Conservation (phyloP, 2,888 invertebrate genomes). For the Pedicia rivosa region DNA sequence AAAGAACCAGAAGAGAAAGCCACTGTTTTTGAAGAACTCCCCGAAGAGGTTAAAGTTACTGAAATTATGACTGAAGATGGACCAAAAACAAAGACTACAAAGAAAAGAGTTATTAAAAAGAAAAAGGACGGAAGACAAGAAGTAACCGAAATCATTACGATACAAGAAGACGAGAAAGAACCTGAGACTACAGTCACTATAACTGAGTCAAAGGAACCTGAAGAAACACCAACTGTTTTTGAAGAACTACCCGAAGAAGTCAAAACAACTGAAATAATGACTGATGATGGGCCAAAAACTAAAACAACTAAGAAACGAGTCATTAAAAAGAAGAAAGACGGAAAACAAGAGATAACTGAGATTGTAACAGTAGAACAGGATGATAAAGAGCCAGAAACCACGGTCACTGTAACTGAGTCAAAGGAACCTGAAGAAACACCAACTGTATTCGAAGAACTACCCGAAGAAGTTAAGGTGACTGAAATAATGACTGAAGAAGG, state of each 20-base stretch:
- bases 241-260: constrained; percentile 19
- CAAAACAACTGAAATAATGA: constrained; percentile 27
- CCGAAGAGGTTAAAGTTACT: constrained; percentile 11
- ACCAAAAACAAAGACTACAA: constrained; percentile 20
- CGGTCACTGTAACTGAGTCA: constrained; percentile 23
- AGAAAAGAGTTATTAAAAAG: constrained; percentile 23
- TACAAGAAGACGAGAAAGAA: constrained; percentile 26
- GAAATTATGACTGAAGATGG: constrained; percentile 15
- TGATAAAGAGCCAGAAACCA: constrained; percentile 22
- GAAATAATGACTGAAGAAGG: constrained; percentile 10
- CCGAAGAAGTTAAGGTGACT: constrained; percentile 22
- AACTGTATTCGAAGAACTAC: constrained; percentile 18
- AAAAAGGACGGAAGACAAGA: constrained; percentile 19
- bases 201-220: no score
- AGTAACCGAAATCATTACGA: constrained; percentile 19
- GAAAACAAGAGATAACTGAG: constrained; percentile 27
- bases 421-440: constrained; percentile 16
- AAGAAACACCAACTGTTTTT: constrained; percentile 12
- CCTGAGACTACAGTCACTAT: constrained; percentile 27
- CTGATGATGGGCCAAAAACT: constrained; percentile 19
- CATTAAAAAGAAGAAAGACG: constrained; percentile 16
- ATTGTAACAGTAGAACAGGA: constrained; percentile 27
- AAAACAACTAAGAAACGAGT: constrained; percentile 21
- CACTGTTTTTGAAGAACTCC: constrained; percentile 13
- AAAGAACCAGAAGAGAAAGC: constrained; percentile 11